A percentile compares a stretch with the other conserved stretches of the same genome.
Conservation (phyloP, 2,888 invertebrate genomes). For the Eupithecia insigniata region DNA sequence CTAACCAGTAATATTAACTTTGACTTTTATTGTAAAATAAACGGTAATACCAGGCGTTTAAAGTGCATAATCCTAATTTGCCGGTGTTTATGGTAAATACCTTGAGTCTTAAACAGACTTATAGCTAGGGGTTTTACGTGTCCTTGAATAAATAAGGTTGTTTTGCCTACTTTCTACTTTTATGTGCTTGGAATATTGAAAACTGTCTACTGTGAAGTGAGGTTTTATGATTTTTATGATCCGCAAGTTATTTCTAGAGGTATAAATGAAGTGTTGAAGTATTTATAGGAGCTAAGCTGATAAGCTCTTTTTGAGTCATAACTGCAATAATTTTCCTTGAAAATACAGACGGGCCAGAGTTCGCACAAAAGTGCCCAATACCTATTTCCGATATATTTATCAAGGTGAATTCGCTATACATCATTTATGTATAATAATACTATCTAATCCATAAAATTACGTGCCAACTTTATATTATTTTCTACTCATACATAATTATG, state of each 20-base stretch:
- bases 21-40: neutral
- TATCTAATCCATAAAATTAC: too few relatives aligned
- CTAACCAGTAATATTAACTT: slow-evolving; percentile 6
- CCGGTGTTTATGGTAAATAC: neutral
- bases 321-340: neutral
- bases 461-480: neutral
- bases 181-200: slow-evolving; percentile 17
- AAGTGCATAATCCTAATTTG: slow-evolving; percentile 3
- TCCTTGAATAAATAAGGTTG: slow-evolving; percentile 24
- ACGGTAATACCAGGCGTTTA: neutral
- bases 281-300: neutral
- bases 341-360: neutral
- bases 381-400: neutral
- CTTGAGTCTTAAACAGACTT: neutral
- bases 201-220: neutral
- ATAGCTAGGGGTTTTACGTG: slow-evolving; percentile 16
- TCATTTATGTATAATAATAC: too few relatives aligned
- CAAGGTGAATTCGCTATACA: too few relatives aligned
- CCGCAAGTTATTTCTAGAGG: neutral
- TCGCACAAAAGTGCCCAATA: neutral
- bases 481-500: too few relatives aligned
- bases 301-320: neutral
- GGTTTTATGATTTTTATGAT: neutral
- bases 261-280: neutral
- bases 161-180: slow-evolving; percentile 17